Percentiles rank a stretch among this genome's conserved stretches.
Evolutionary conservation across 2,888 invertebrate genomes (phyloP).

Genomic region (Liopterus haemorrhoidalis): DNA sequence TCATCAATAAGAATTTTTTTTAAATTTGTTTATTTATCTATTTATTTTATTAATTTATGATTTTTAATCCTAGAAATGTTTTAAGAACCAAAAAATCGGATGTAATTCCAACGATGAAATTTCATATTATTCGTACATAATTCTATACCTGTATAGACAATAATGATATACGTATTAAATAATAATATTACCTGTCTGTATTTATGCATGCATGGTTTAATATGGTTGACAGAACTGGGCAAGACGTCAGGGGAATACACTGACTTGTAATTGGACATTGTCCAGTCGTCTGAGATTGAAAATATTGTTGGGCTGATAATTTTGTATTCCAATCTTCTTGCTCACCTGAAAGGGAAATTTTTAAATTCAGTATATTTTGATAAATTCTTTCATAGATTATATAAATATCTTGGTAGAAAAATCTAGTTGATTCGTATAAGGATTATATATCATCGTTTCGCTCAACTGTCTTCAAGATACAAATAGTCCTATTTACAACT

Average conservation of each 20-base stretch:
- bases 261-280: conserved; percentile 39
- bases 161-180: too few species aligned
- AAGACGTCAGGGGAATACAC: conserved; percentile 53
- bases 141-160: too few species aligned
- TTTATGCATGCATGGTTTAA: conserved; percentile 55
- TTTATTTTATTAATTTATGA: conserved; percentile 4
- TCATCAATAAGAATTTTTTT: conserved; percentile 1
- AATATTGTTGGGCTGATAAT: conserved; percentile 13
- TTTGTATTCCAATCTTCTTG: conserved; percentile 22
- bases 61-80: conserved; percentile 3
- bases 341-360: conserved; percentile 12
- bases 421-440: too few species aligned
- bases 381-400: too few species aligned
- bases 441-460: too few species aligned
- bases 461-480: too few species aligned
- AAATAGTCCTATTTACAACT: too few species aligned
- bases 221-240: conserved; percentile 53
- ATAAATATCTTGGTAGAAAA: too few species aligned
- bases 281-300: conserved; percentile 6
- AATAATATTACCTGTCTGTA: conserved; percentile 50
- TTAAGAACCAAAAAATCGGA: conserved; percentile 6
- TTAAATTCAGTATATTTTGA: too few species aligned
- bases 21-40: too few species aligned
- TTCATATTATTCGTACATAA: too few species aligned
- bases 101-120: neutral